Percentiles rank a stretch among this genome's conserved stretches.
Conservation (phyloP, 2,113 vertebrate species). For the Leucoraja erinaceus region DNA sequence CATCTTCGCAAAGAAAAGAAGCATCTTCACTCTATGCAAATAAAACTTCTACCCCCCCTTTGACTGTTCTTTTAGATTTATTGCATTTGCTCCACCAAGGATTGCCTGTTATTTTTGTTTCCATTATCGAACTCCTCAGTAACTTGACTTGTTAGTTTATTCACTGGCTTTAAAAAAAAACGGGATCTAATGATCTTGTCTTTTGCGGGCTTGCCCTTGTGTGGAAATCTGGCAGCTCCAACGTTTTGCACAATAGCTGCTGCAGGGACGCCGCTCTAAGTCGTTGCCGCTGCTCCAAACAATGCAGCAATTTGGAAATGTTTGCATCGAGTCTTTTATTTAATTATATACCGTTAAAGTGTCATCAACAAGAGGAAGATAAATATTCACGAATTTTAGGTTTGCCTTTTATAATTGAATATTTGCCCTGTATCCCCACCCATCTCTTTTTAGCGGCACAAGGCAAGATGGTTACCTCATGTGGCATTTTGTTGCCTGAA, state of each 20-base stretch:
- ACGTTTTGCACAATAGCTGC: slow-evolving; percentile 15
- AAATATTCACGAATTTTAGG: background rate
- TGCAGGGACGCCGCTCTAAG: background rate
- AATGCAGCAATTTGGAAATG: background rate
- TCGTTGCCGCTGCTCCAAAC: background rate
- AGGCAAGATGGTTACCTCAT: slow-evolving; percentile 22
- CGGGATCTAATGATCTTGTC: background rate
- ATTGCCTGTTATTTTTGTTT: background rate
- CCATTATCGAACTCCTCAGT: background rate
- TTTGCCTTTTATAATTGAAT: background rate
- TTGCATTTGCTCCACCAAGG: background rate
- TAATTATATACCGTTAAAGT: background rate
- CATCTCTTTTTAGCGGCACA: background rate
- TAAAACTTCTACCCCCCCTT: slow-evolving; percentile 16
- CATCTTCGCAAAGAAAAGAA: slow-evolving; percentile 12
- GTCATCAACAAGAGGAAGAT: background rate
- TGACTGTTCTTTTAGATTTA: slow-evolving; percentile 22
- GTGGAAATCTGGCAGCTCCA: background rate
- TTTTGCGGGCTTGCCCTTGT: background rate
- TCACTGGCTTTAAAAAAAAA: background rate
- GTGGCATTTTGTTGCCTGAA: background rate
- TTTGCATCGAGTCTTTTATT: background rate
- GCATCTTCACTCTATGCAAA: background rate
- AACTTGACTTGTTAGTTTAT: slow-evolving; percentile 2
- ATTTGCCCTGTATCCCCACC: background rate